These are phyloP conservation scores for Aleadryas rufinucha DNA, from an alignment of 2,113 vertebrate species.

Conservation along the genomic window DNA sequence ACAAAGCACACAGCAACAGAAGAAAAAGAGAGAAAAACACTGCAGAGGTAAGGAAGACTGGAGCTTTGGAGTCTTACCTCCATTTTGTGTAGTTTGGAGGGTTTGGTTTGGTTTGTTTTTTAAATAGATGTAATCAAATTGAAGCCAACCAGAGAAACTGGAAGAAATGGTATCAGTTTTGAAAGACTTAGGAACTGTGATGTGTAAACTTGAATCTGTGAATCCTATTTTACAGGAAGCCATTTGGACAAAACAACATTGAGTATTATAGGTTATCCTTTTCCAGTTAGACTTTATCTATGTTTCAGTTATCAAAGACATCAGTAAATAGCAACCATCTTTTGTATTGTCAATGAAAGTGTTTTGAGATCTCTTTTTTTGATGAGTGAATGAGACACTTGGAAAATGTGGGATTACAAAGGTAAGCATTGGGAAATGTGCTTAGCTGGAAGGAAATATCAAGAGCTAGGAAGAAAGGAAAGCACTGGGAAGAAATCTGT, in stretches of 20 bases:
- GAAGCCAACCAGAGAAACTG: not conserved
- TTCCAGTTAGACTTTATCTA: not conserved
- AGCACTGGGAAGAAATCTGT: not conserved
- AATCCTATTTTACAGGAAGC: not conserved
- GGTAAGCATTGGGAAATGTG: not conserved
- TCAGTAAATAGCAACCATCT: not conserved
- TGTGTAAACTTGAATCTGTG: not conserved
- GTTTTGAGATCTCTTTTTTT: not conserved
- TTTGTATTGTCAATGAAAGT: not conserved
- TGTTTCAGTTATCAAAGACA: not conserved
- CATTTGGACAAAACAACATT: not conserved
- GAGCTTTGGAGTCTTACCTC: not conserved
- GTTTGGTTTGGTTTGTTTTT: not conserved
- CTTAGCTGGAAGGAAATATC: not conserved
- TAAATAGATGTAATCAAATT: not conserved
- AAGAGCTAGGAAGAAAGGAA: not conserved
- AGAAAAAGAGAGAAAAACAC: not conserved
- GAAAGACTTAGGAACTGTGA: not conserved
- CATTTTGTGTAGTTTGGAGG: not conserved
- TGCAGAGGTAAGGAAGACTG: accelerated
- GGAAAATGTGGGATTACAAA: not conserved
- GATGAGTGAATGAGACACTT: not conserved
- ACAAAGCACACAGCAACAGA: not conserved
- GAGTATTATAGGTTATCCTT: not conserved
- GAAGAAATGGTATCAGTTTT: not conserved